Evolutionary conservation across 2,797 vertebrate genomes (phyloP).

Genomic region (Telmatherina bonti): DNA sequence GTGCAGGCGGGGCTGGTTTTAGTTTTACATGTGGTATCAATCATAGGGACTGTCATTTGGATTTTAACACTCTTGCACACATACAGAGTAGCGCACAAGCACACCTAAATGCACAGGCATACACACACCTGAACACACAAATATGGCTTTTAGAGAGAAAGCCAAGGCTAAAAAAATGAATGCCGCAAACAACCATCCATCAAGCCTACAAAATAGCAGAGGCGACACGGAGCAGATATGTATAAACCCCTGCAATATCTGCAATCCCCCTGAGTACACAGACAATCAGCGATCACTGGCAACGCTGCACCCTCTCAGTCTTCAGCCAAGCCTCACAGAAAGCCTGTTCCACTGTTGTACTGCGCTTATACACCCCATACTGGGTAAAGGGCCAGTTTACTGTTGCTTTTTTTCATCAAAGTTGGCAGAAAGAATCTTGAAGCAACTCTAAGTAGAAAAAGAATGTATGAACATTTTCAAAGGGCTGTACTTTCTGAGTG

Average conservation of each 20-base stretch:
- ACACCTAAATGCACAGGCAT: constrained; percentile 1
- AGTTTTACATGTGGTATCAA: constrained; percentile 75
- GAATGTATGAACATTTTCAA: neutral
- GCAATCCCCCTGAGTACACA: constrained; percentile 54
- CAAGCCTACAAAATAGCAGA: constrained; percentile 64
- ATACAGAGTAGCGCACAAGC: constrained; percentile 5
- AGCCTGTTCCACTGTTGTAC: constrained; percentile 12
- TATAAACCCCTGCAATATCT: constrained; percentile 70
- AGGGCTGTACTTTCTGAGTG: neutral
- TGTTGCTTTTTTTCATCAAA: neutral
- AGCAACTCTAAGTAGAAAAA: neutral
- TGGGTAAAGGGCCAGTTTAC: constrained; percentile 18
- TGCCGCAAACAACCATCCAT: constrained; percentile 67
- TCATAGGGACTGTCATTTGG: constrained; percentile 59
- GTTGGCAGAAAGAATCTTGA: neutral
- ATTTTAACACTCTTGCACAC: constrained; percentile 53
- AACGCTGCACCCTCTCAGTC: constrained; percentile 11
- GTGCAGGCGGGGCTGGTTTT: constrained; percentile 62
- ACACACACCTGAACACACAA: constrained; percentile 29
- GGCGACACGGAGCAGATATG: constrained; percentile 57
- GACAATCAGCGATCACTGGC: constrained; percentile 59
- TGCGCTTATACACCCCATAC: constrained; percentile 19
- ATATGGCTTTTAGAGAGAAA: constrained; percentile 58
- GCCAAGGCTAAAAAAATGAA: constrained; percentile 64
- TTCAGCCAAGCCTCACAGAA: constrained; percentile 34